Evolutionary conservation across 2,888 invertebrate genomes (phyloP).

Genomic region (Tribolium freemani): DNA sequence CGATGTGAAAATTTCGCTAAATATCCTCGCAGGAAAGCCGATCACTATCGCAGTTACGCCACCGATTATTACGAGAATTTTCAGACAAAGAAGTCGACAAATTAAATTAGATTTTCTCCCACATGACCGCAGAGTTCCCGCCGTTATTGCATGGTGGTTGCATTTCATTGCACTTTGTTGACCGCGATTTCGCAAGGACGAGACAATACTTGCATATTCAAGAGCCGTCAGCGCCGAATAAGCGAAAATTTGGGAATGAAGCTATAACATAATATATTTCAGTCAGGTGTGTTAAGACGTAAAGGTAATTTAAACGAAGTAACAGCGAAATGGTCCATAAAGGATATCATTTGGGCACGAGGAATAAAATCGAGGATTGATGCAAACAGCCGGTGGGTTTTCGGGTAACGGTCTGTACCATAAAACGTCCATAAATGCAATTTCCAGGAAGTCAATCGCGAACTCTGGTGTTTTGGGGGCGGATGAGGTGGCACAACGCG

Average conservation of each 20-base stretch:
- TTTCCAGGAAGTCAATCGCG: slow-evolving; percentile 47
- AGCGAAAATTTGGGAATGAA: slow-evolving; percentile 31
- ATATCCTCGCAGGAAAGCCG: slow-evolving; percentile 16
- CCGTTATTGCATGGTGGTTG: slow-evolving; percentile 5
- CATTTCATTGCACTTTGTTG: slow-evolving; percentile 20
- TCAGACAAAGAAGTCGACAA: slow-evolving; percentile 9
- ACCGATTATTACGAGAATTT: slow-evolving; percentile 17
- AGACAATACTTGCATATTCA: neutral
- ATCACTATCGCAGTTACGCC: slow-evolving; percentile 14
- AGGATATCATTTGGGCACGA: slow-evolving; percentile 45
- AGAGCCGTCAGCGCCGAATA: neutral
- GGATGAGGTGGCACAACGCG: slow-evolving; percentile 28
- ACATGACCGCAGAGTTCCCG: slow-evolving; percentile 4
- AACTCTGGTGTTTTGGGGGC: slow-evolving; percentile 35
- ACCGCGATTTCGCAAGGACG: slow-evolving; percentile 11
- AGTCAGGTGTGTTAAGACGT: slow-evolving; percentile 46
- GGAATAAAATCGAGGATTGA: slow-evolving; percentile 48
- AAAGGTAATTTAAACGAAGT: slow-evolving; percentile 44
- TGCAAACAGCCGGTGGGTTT: slow-evolving; percentile 46
- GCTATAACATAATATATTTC: slow-evolving; percentile 36
- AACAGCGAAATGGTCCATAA: slow-evolving; percentile 46
- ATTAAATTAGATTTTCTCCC: neutral
- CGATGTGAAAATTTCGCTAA: slow-evolving; percentile 29
- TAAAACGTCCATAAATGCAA: slow-evolving; percentile 49
- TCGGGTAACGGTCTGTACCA: slow-evolving; percentile 45